Conservation (phyloP, 1,140 invertebrate species). For the Elymnias hypermnestra region DNA sequence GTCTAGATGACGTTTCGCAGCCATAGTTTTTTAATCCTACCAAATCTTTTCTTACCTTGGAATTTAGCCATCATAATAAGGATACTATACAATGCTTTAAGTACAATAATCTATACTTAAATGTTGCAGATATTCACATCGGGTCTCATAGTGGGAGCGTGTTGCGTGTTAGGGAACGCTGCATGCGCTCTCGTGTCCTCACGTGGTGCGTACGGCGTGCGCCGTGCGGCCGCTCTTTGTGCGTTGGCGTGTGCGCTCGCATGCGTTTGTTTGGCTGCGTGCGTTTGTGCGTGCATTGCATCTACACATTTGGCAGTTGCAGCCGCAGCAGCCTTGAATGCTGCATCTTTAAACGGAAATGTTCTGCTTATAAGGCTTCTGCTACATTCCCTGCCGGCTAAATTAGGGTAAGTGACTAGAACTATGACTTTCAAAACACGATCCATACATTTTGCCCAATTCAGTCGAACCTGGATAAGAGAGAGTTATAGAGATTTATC, state of each 20-base stretch:
- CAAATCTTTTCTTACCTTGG: too few relatives aligned
- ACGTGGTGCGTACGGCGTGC: conserved; percentile 40
- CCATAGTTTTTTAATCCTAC: too few relatives aligned
- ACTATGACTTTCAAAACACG: too few relatives aligned
- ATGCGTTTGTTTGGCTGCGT: conserved; percentile 37
- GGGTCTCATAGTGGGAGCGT: conserved; percentile 54
- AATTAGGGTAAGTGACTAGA: conserved; percentile 58
- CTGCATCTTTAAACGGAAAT: conserved; percentile 59
- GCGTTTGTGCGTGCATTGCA: conserved; percentile 40
- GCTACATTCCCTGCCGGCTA: conserved; percentile 53
- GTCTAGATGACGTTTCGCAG: too few relatives aligned
- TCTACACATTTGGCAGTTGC: conserved; percentile 38
- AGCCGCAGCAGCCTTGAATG: conserved; percentile 50
- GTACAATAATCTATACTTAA: not conserved
- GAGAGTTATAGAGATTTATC: too few relatives aligned
- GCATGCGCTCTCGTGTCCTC: conserved; percentile 43
- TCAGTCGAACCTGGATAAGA: too few relatives aligned
- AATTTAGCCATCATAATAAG: too few relatives aligned
- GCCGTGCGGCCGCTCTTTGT: conserved; percentile 40
- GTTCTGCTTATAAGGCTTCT: conserved; percentile 53
- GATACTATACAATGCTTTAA: too few relatives aligned
- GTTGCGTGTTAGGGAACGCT: conserved; percentile 54
- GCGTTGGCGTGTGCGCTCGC: conserved; percentile 45
- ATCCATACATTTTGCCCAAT: too few relatives aligned
- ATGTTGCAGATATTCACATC: conserved; percentile 52